Percentiles rank a stretch among this genome's conserved stretches.
Conservation (phyloP, 2,797 vertebrate species). For the Coreius guichenoti region DNA sequence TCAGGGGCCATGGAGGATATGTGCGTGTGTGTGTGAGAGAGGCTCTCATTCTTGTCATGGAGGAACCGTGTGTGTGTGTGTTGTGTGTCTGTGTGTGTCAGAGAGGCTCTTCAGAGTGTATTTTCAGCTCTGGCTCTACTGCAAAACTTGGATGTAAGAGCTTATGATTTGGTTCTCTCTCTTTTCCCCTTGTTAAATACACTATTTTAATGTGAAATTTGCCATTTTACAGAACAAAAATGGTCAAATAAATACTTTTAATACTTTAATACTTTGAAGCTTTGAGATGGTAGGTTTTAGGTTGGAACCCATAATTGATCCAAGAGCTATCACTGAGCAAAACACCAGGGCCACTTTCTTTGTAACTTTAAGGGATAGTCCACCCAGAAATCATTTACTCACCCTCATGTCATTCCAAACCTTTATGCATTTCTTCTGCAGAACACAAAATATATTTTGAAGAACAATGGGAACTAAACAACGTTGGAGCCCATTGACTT, state of each 20-base stretch:
- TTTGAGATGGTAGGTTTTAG: neutral
- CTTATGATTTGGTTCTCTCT: constrained; percentile 2
- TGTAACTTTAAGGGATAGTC: neutral
- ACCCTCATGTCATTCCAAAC: neutral
- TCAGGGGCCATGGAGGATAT: constrained; percentile 56
- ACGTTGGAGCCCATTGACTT: neutral
- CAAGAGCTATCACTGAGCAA: neutral
- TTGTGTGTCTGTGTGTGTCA: constrained; percentile 44
- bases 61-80: constrained; percentile 36
- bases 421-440: neutral
- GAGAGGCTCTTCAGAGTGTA: constrained; percentile 44
- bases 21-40: neutral
- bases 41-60: constrained; percentile 16
- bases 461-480: neutral
- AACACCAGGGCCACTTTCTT: neutral
- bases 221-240: neutral
- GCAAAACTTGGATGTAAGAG: neutral
- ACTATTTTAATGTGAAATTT: neutral
- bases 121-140: constrained; percentile 28
- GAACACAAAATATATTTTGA: neutral
- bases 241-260: neutral
- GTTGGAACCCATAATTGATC: neutral
- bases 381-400: neutral
- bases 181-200: neutral
- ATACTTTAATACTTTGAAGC: neutral